Conservation (phyloP, 2,888 invertebrate genomes). For the Zygaena filipendulae region DNA sequence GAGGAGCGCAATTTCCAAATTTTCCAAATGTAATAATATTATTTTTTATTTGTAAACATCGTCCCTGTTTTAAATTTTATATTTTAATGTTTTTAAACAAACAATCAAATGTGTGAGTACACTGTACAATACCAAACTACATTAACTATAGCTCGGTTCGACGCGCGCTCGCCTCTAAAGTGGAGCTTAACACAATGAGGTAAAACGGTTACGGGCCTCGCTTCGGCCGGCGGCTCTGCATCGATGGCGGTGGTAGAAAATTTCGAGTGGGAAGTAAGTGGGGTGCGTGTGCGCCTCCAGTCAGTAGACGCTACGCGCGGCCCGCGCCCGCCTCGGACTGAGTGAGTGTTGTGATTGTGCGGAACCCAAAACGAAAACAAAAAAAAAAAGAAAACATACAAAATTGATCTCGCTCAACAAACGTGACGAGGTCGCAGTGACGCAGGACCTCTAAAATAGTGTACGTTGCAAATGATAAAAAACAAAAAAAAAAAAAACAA, state of each 20-base stretch:
- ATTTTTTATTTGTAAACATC: no score
- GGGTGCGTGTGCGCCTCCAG: conserved; percentile 62
- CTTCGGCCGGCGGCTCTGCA: no score
- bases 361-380: not conserved
- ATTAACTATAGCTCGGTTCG: no score
- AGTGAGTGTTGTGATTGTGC: conserved; percentile 31
- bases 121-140: no score
- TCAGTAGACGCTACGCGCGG: conserved; percentile 48
- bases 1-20: no score
- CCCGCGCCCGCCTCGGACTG: conserved; percentile 42
- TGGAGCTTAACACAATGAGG: no score
- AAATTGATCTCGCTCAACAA: not conserved
- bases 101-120: no score
- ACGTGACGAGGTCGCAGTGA: conserved; percentile 4
- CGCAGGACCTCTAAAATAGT: conserved; percentile 26
- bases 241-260: conserved; percentile 56
- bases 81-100: no score
- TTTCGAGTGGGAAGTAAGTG: conserved; percentile 65
- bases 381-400: not conserved
- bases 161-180: no score
- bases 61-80: no score
- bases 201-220: no score
- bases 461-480: conserved; percentile 37
- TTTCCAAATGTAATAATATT: no score
- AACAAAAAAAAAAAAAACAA: conserved; percentile 26